Evolutionary conservation across 2,113 vertebrate genomes (phyloP).

Genomic region (Elanoides forficatus): DNA sequence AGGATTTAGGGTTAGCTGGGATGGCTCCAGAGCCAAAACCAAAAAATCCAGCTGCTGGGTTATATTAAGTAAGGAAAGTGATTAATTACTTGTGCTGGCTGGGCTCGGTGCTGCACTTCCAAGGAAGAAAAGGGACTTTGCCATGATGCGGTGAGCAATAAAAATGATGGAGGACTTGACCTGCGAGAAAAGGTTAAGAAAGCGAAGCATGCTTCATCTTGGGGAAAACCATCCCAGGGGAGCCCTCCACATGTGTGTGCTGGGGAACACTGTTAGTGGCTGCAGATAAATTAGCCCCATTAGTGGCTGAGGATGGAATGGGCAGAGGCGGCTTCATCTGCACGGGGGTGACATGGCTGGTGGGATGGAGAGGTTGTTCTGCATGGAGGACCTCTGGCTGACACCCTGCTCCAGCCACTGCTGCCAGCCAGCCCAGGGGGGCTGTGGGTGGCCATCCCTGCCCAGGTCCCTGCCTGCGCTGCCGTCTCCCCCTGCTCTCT

Average conservation of each 20-base stretch:
- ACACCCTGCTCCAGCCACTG: background rate
- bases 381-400: background rate
- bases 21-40: background rate
- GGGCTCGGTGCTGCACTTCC: background rate
- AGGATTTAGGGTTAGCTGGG: background rate
- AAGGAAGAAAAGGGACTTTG: background rate
- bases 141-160: background rate
- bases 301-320: background rate
- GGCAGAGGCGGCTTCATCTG: background rate
- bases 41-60: slow-evolving; percentile 31
- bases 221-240: background rate
- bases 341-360: accelerated
- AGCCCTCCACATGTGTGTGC: background rate
- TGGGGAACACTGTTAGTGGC: background rate
- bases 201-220: background rate
- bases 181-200: background rate
- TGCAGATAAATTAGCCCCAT: background rate
- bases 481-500: background rate
- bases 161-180: slow-evolving; percentile 24
- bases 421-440: background rate
- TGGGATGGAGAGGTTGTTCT: background rate
- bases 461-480: background rate
- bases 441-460: background rate
- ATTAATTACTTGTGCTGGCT: slow-evolving; percentile 21
- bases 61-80: slow-evolving; percentile 39